Percentiles rank a stretch among this genome's conserved stretches.
Evolutionary conservation across 1,140 invertebrate species (phyloP).

Genomic region (Drosophila littoralis): DNA sequence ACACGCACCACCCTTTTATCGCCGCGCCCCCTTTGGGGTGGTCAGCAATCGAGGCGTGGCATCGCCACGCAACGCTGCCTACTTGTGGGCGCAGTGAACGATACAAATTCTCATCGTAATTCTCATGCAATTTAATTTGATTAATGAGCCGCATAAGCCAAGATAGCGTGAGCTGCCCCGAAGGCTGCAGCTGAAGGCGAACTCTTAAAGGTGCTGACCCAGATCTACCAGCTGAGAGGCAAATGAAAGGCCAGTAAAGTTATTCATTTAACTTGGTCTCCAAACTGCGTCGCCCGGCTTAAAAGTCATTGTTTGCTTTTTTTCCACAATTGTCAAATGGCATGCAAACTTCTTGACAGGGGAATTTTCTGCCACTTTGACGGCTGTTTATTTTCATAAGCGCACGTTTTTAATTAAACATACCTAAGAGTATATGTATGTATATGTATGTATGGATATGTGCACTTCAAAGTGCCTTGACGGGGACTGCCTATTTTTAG

Average conservation of each 20-base stretch:
- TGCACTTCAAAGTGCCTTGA: constrained; percentile 61
- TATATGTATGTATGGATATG: neutral
- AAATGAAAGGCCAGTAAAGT: neutral
- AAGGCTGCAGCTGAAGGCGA: constrained; percentile 15
- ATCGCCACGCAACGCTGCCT: constrained; percentile 15
- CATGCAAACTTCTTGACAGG: neutral
- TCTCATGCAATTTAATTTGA: constrained; percentile 76
- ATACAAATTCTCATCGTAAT: constrained; percentile 45
- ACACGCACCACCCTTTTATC: constrained; percentile 2
- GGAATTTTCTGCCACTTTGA: constrained; percentile 21
- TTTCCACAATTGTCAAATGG: constrained; percentile 2
- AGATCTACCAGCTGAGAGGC: constrained; percentile 24
- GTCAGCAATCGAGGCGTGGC: too few relatives aligned
- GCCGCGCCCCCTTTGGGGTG: too few relatives aligned
- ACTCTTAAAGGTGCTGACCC: constrained; percentile 45
- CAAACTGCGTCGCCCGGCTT: neutral
- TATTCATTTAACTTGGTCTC: neutral
- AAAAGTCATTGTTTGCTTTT: neutral
- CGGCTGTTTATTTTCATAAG: constrained; percentile 51
- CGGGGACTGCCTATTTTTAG: constrained; percentile 60
- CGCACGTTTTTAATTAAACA: constrained; percentile 56
- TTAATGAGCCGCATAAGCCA: constrained; percentile 68
- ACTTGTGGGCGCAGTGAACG: constrained; percentile 43
- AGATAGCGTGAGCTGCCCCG: constrained; percentile 52
- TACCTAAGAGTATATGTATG: neutral